These are phyloP conservation scores for Listrodromus nycthemerus DNA, from an alignment of 2,888 invertebrate genomes.

Conservation along the genomic window DNA sequence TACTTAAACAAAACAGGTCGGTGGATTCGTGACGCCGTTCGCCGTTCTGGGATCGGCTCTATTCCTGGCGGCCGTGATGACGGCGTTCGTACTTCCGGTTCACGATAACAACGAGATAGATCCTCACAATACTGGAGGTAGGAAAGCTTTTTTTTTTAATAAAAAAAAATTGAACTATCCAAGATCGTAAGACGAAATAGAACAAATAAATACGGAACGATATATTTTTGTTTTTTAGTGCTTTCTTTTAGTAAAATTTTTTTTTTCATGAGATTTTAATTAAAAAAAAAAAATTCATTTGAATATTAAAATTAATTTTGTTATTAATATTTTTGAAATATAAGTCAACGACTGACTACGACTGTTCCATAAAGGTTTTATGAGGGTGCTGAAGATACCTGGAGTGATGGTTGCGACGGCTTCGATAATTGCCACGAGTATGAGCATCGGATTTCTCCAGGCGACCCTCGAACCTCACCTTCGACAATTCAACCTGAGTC, in stretches of 20 bases:
- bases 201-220: too few relatives aligned
- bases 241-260: too few relatives aligned
- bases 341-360: background rate
- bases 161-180: background rate
- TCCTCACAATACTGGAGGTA: conserved; percentile 87
- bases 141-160: conserved; percentile 73
- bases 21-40: conserved; percentile 93
- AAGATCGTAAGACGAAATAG: too few relatives aligned
- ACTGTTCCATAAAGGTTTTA: conserved; percentile 86
- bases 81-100: conserved; percentile 90
- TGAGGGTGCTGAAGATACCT: conserved; percentile 90
- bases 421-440: conserved; percentile 91
- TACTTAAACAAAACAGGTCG: conserved; percentile 84
- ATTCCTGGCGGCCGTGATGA: conserved; percentile 91
- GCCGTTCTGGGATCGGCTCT: conserved; percentile 91
- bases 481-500: conserved; percentile 89
- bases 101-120: conserved; percentile 87
- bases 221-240: too few relatives aligned
- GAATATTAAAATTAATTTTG: too few relatives aligned
- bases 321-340: background rate
- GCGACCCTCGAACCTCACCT: conserved; percentile 96
- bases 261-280: too few relatives aligned
- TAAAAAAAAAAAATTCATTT: too few relatives aligned
- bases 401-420: conserved; percentile 89
- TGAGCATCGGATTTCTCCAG: conserved; percentile 94